Base-by-base conservation (phyloP, 2,797 vertebrate species). In the Microcaecilia unicolor region DNA sequence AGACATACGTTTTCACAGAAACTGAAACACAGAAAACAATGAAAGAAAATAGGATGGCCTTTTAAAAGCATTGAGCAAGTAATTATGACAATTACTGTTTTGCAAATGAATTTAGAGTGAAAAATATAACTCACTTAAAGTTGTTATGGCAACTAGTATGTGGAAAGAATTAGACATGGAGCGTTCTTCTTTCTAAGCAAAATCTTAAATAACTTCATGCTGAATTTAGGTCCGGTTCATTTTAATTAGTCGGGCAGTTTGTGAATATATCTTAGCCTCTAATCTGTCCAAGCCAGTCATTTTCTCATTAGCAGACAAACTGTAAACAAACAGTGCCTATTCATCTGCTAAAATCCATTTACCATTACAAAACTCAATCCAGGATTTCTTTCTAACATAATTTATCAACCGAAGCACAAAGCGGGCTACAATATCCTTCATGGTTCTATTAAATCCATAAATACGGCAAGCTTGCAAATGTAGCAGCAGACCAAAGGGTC, bases 61-160 rank as follows among this genome's bases (percentile, higher is more conserved):
- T 75, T 74, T 77, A 71, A 74, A 69, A 77, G 67, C 64, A 45
- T 43, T n/a, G 80, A 70, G 67, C 76, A 72, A 78, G 78, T 80
- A 76, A 78, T 81, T 78, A 77, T 68, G 70, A 76, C 72, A 73
- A 76, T 67, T 6, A 48, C n/a, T 76, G 65, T 74, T 72, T 70
- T 77, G 80, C 77, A 80, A 81, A 72, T 70, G 75, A 75, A 78
- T 76, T 51, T 74, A 68, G 69, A 74, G 72, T 64, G 51, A 81
- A n/a, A 80, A 81, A 81, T 76, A 79, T 73, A 78, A 76, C n/a
- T 80, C 76, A 55, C 64, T 70, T 55, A 64, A 73, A 72, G 74
- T 82, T 79, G 76, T 79, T 79, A 80, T 82, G 74, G 79, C 71
- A 81, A 80, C 79, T 76, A 77, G 78, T 67, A 71, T 64, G 76